Evolutionary conservation across 2,888 invertebrate species (phyloP).

Genomic region (Blomia tropicalis): DNA sequence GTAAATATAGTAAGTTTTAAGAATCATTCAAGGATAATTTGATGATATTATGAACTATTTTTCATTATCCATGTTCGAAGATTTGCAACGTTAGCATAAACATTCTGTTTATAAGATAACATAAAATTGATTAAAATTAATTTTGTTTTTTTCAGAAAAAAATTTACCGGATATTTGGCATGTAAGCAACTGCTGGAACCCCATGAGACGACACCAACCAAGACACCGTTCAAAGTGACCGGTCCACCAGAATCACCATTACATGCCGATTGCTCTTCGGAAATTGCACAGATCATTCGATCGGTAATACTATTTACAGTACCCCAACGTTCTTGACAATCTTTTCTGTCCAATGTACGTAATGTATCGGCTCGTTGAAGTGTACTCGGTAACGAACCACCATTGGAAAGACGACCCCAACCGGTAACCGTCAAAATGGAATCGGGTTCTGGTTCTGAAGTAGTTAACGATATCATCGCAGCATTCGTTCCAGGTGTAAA

Average conservation of each 20-base stretch:
- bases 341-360: background rate
- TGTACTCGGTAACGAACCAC: background rate
- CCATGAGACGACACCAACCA: constrained; percentile 15
- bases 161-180: too few species aligned
- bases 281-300: constrained; percentile 15
- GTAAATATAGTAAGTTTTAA: too few species aligned
- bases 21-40: too few species aligned
- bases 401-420: constrained; percentile 1
- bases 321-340: background rate
- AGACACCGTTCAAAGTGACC: background rate
- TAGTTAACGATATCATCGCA: background rate
- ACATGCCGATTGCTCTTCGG: background rate
- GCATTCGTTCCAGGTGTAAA: background rate
- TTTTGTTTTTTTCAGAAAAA: too few species aligned
- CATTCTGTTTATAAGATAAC: too few species aligned
- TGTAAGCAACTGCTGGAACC: constrained; percentile 1
- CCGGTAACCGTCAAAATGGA: constrained; percentile 3
- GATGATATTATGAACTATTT: too few species aligned
- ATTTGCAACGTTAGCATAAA: too few species aligned
- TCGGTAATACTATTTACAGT: background rate
- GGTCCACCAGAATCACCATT: constrained; percentile 22
- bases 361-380: constrained; percentile 2
- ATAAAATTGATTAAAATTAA: too few species aligned
- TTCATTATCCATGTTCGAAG: too few species aligned
- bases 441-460: background rate